A percentile compares a stretch with the other conserved stretches of the same genome.
These are phyloP conservation scores for Callionymus lyra DNA, from an alignment of 2,113 vertebrate genomes.

Conservation along the genomic window DNA sequence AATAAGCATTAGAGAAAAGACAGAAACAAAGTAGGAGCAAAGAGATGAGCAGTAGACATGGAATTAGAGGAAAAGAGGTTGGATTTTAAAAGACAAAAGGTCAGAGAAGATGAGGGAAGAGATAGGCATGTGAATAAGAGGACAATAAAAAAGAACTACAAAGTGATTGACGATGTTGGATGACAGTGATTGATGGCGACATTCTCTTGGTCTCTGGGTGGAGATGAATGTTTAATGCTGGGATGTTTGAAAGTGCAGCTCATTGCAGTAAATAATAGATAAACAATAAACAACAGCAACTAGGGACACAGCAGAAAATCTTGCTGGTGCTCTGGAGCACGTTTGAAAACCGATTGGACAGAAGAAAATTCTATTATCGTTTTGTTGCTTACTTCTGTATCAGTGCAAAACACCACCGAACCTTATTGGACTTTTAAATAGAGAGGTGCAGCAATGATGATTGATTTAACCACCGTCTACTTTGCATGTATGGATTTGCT, in stretches of 20 bases:
- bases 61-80: conserved; percentile 12
- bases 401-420: no score
- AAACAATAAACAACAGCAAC: conserved; percentile 41
- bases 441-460: no score
- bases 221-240: conserved; percentile 60
- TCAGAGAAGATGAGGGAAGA: conserved; percentile 6
- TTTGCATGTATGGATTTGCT: background rate
- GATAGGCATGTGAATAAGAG: background rate
- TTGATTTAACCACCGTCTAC: no score
- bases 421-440: no score
- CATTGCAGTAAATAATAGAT: conserved; percentile 51
- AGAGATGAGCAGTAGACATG: conserved; percentile 29
- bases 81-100: background rate
- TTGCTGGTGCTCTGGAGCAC: conserved; percentile 11
- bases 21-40: conserved; percentile 14
- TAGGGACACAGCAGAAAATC: conserved; percentile 7
- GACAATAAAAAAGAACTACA: conserved; percentile 12
- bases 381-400: conserved; percentile 7
- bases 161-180: conserved; percentile 39
- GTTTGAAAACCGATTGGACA: conserved; percentile 9
- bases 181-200: conserved; percentile 59
- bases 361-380: conserved; percentile 6
- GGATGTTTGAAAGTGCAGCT: conserved; percentile 33
- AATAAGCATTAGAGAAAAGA: conserved; percentile 5
- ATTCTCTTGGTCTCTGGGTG: conserved; percentile 48